Evolutionary conservation across 1,140 invertebrate genomes (phyloP), one percentile per base, ranked within the genome.

Genomic region (Subanguina moxae): DNA sequence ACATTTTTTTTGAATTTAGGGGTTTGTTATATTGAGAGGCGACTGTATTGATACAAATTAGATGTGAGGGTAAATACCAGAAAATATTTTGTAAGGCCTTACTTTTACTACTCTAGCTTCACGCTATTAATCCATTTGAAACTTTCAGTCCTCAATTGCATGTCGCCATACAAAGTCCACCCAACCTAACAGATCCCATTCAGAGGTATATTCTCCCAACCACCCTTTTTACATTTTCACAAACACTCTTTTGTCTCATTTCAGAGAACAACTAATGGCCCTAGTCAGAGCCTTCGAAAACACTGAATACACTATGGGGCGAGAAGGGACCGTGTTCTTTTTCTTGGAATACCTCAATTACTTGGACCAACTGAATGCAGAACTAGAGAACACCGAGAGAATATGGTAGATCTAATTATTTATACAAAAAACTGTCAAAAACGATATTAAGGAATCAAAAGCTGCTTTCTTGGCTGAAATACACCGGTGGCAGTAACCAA

Each of bases 301-400:
- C 56, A 82, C 80, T 1, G 66, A 66, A 30, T 83, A 83, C 63
- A 83, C 80, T n/a, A 38, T 82, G 70, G 81, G 79, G 17, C 61
- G 76, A n/a, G 72, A 82, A 63, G 80, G 78, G 27, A 82, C 80
- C 5, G 75, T 82, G 25, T 82, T 82, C 68, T 82, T 82, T 63
- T 80, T 82, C 25, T 46, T 83, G 9, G 80, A 82, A 64, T 82
- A 81, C 56, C 42, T 82, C 15, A 82, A 82, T 62, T 82, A 82
- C 52, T 64, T 82, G 27, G 75, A 82, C 46, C 70, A 76, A 63
- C 57, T 82, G 65, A 82, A 83, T 68, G 80, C 75, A 11, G 81
- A 81, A 71, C 65, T 76, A 8, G 80, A 83, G 57, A 74, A 82
- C 59, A 82, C 80, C 1, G 77, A 82, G 3, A 68, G 74, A 25